These are phyloP conservation scores for Gymnosoma rotundatum DNA, from an alignment of 2,888 invertebrate species.

Conservation along the genomic window DNA sequence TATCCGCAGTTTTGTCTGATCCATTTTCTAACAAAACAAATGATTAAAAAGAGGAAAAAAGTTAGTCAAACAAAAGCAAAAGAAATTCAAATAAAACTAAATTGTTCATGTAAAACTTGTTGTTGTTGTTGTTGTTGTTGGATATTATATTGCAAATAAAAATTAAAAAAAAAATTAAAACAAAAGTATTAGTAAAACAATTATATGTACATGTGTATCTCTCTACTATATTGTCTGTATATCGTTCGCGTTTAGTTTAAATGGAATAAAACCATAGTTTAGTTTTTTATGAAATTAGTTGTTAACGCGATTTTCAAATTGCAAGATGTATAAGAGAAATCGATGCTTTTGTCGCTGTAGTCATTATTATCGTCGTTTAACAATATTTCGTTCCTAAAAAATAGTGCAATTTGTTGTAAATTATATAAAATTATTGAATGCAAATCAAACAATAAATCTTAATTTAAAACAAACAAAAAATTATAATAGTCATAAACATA, in stretches of 20 bases:
- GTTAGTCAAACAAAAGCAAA: slow-evolving; percentile 23
- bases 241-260: neutral
- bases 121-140: neutral
- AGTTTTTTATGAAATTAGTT: slow-evolving; percentile 58
- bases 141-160: neutral
- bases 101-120: slow-evolving; percentile 26
- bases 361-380: slow-evolving; percentile 10
- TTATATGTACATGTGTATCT: slow-evolving; percentile 1
- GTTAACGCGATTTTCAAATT: slow-evolving; percentile 67
- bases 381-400: slow-evolving; percentile 10
- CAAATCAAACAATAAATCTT: slow-evolving; percentile 54
- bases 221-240: neutral
- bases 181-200: slow-evolving; percentile 43
- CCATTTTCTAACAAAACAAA: slow-evolving; percentile 35
- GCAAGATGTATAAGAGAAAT: slow-evolving; percentile 63
- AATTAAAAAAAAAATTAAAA: slow-evolving; percentile 16
- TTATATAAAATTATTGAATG: slow-evolving; percentile 55
- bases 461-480: slow-evolving; percentile 40
- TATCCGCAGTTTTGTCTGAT: slow-evolving; percentile 31
- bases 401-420: slow-evolving; percentile 46
- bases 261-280: slow-evolving; percentile 36
- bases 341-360: slow-evolving; percentile 10
- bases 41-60: slow-evolving; percentile 1
- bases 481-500: too few relatives aligned
- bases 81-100: slow-evolving; percentile 40